Evolutionary conservation across 1,140 invertebrate genomes (phyloP), one percentile per base, ranked within the genome.

Genomic region (Zaprionus africanus): DNA sequence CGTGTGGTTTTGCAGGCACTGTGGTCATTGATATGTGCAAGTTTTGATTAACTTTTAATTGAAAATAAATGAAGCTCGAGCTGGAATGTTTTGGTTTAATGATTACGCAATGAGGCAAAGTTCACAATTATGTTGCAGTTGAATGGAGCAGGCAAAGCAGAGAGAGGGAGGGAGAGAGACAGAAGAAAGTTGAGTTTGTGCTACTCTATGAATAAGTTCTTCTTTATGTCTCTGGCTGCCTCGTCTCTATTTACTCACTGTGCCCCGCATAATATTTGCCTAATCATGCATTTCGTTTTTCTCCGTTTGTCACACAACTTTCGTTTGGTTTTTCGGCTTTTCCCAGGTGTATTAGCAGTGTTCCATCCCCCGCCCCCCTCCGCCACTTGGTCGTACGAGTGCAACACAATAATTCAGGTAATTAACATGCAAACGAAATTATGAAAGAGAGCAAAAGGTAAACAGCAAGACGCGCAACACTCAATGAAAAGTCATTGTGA

Each of bases 351-450:
- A 88, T 88, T 88, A 88, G 65, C 54, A 43, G 36, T 43, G 56
- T 19, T 22, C 22, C 15, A 28, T 43, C n/a, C 31, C 54, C 36
- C 1, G 4, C 1, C 28, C 28, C 6, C 28, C 28, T 7, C 28
- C 28, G 0, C 49, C 28, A 78, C 15, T 7, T 28, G 63, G n/a
- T 46, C 73, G 82, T 78, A 88, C 85, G 85, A 67, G 69, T 79
- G 63, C 60, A 66, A 69, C 36, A 90, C 86, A 90, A 90, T 90
- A 90, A 90, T 90, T 82, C 75, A 82, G 85, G 85, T 90, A 90
- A 90, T 90, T 90, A 90, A 90, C 85, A 90, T 90, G 82, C 81
- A 90, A 90, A 90, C 86, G 79, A 85, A 90, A 90, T 90, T 90
- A 90, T 90, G 81, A 81, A 90, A 79, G 71, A 81, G 75, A 84